Evolutionary conservation across 1,140 invertebrate species (phyloP).

Genomic region (Drosophila pallidifrons): DNA sequence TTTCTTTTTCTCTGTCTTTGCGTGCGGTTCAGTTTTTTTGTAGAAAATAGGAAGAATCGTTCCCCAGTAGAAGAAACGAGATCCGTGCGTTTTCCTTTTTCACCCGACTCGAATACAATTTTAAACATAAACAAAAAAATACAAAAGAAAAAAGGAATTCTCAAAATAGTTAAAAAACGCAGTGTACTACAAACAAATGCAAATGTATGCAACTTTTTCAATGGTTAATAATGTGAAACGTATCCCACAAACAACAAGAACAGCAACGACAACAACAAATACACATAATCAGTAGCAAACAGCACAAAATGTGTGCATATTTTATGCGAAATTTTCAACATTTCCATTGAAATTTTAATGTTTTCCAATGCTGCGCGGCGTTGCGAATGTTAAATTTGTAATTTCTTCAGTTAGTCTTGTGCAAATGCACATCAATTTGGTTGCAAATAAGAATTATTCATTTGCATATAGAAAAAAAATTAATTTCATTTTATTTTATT

Average conservation of each 20-base stretch:
- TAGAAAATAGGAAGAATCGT: slow-evolving; percentile 74
- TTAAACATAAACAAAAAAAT: slow-evolving; percentile 50
- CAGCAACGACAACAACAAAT: slow-evolving; percentile 56
- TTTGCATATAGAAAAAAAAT: slow-evolving; percentile 68
- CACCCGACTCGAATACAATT: slow-evolving; percentile 69
- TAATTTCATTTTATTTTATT: slow-evolving; percentile 59
- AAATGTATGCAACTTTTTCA: slow-evolving; percentile 51
- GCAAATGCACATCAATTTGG: slow-evolving; percentile 34
- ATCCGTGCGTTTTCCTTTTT: slow-evolving; percentile 66
- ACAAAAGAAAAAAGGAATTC: slow-evolving; percentile 65
- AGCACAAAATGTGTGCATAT: slow-evolving; percentile 68
- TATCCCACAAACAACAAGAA: slow-evolving; percentile 48
- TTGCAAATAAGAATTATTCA: slow-evolving; percentile 52
- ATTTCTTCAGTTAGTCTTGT: slow-evolving; percentile 15
- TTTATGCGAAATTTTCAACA: slow-evolving; percentile 60
- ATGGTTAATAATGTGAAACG: slow-evolving; percentile 48
- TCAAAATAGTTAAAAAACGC: slow-evolving; percentile 37
- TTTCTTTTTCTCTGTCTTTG: slow-evolving; percentile 78
- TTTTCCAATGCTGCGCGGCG: slow-evolving; percentile 5
- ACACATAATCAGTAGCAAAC: slow-evolving; percentile 64
- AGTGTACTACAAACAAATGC: slow-evolving; percentile 53
- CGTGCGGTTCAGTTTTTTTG: slow-evolving; percentile 66
- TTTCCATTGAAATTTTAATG: slow-evolving; percentile 27
- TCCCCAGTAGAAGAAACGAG: slow-evolving; percentile 64
- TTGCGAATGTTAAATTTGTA: slow-evolving; percentile 10